Base-by-base conservation (phyloP, 2,797 vertebrate species). In the Eptatretus atami region DNA sequence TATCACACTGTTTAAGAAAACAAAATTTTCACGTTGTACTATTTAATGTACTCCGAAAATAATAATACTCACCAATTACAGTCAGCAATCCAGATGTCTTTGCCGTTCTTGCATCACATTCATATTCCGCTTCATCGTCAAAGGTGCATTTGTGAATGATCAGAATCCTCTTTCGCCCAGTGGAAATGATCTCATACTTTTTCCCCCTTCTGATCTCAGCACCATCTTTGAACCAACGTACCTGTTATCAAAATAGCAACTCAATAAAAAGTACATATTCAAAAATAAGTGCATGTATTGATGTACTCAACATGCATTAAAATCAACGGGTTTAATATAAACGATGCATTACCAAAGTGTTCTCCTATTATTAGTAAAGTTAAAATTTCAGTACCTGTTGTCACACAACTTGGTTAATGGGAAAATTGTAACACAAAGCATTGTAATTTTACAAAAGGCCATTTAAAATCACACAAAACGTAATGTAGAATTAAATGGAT, bases 131-230 rank as follows among this genome's bases (percentile, higher is more conserved):
- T 72, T 95, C 88, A 63, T 95, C 88, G 52, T 85, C 84, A 60
- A 95, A 83, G 31, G 79, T 74, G 11, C 87, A 80, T 74, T 94
- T 96, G 74, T 77, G 84, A 71, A 96, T 24, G 52, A 92, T 74
- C 68, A 96, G 84, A 71, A 81, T 71, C 63, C 77, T 85, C 63
- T 84, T 77, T 31, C 79, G 77, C 61, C 88, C 88, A 73, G 84
- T 78, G 53, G 81, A 78, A 53, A 86, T 80, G 6, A 95, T 86
- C 66, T 94, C 88, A 54, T 86, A 93, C 66, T 95, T 94, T 72
- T 93, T 95, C 68, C 88, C 86, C 73, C 90, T 95, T 73, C 82
- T 81, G 69, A 95, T 86, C 78, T 95, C 88, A 73, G 76, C 77
- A 70, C 88, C 86, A 66, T 95, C 88, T 70, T 81, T 94, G 68